These are phyloP conservation scores for Sinocyclocheilus anshuiensis DNA, from an alignment of 2,113 vertebrate species.

Conservation along the genomic window DNA sequence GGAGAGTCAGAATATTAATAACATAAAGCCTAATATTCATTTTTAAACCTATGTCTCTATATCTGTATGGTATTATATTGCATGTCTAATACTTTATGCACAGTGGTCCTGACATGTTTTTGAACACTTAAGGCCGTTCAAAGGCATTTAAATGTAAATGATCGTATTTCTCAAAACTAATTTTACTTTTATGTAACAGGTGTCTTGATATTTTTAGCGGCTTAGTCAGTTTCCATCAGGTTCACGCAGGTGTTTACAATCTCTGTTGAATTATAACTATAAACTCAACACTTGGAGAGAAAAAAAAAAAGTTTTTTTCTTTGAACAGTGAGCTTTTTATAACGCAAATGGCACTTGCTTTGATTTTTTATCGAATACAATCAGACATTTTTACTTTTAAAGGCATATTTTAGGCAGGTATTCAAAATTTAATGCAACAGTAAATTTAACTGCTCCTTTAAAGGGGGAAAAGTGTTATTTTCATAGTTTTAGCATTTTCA, in stretches of 20 bases:
- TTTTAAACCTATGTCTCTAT: background rate
- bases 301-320: background rate
- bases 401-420: background rate
- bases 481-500: background rate
- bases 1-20: too few species aligned
- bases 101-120: background rate
- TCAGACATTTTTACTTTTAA: background rate
- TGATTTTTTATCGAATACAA: background rate
- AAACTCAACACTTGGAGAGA: too few species aligned
- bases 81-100: background rate
- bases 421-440: background rate
- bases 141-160: too few species aligned
- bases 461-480: background rate
- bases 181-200: background rate
- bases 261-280: background rate
- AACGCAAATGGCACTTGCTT: background rate
- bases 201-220: background rate
- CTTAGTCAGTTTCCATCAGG: background rate
- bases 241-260: background rate
- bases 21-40: too few species aligned
- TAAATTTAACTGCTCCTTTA: background rate
- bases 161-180: background rate
- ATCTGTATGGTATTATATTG: background rate
- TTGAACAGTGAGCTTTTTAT: background rate
- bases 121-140: background rate